Evolutionary conservation across 2,888 invertebrate genomes (phyloP), one percentile per base, ranked within the genome.

Genomic region (Synergus gifuensis): DNA sequence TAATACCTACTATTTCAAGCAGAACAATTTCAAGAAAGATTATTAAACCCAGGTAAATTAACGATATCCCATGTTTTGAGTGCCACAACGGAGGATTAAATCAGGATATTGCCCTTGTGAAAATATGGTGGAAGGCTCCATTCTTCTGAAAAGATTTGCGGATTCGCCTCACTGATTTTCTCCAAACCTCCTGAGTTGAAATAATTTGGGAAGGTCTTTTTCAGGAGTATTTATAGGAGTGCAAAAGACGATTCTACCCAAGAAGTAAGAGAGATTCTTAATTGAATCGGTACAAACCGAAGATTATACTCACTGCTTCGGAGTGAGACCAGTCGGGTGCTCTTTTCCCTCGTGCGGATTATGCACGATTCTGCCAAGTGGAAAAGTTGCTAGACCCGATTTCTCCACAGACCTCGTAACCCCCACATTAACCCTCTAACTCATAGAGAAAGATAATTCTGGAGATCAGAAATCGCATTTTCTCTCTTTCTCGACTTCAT

Each of bases 281-380:
- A 85, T 84, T 85, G 81, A 84, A 84, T 83, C 82, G 82, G 49
- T 80, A 76, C 60, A 82, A 79, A 81, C 76, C 73, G 62, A 79
- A 81, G 81, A 69, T 69, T 69, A 69, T 46, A 69, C 16, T 46
- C 46, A 16, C 28, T 79, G 78, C 67, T 76, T 49, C 28, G 16
- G 66, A 77, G 64, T 62, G 69, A 28, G 49, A 49, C 44, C 36
- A 22, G 63, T 60, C 42, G 69, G 40, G 69, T 76, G 78, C 76
- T 78, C 62, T 67, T 67, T 64, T 81, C 77, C 79, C 64, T 60
- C 64, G 73, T 54, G 49, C 36, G 80, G 83, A 84, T 86, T 86
- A 83, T 83, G 81, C 83, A 78, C 79, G 78, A 86, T 83, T 83
- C 83, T 63, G 79, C 81, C 82, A 69, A 82, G 85, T 82, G 83